Evolutionary conservation across 2,797 vertebrate genomes (phyloP).

Genomic region (Hemitrygon akajei): DNA sequence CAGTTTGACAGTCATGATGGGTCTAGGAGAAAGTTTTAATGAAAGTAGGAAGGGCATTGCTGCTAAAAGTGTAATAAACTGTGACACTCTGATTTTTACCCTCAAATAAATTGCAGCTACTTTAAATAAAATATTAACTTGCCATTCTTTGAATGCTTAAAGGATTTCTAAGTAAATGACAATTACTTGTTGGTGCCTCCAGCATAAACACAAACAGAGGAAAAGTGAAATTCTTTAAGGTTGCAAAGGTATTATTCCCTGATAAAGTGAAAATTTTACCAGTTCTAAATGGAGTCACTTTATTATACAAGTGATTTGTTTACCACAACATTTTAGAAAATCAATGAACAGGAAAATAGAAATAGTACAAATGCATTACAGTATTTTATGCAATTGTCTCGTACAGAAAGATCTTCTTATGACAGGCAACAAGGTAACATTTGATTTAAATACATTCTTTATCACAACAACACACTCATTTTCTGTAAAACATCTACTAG

Average conservation of each 20-base stretch:
- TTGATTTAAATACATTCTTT: not conserved
- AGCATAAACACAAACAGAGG: not conserved
- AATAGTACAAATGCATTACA: not conserved
- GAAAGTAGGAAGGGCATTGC: no score
- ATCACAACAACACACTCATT: no score
- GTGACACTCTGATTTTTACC: not conserved
- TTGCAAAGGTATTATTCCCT: constrained; percentile 4
- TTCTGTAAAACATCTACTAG: not conserved
- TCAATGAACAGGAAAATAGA: not conserved
- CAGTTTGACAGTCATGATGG: not conserved
- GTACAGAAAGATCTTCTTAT: not conserved
- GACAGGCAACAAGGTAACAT: not conserved
- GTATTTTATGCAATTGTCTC: not conserved
- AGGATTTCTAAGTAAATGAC: constrained; percentile 10
- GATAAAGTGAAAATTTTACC: constrained; percentile 19
- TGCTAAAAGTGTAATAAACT: not conserved
- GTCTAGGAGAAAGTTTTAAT: not conserved
- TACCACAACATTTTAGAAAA: constrained; percentile 29
- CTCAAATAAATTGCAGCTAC: not conserved
- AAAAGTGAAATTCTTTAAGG: not conserved
- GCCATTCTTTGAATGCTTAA: not conserved
- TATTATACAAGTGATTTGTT: not conserved
- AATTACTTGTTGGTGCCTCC: not conserved
- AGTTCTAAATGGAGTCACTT: constrained; percentile 2
- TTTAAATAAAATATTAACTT: not conserved